These are phyloP conservation scores for Apogon hyalosoma DNA, from an alignment of 2,797 vertebrate species.

Conservation along the genomic window DNA sequence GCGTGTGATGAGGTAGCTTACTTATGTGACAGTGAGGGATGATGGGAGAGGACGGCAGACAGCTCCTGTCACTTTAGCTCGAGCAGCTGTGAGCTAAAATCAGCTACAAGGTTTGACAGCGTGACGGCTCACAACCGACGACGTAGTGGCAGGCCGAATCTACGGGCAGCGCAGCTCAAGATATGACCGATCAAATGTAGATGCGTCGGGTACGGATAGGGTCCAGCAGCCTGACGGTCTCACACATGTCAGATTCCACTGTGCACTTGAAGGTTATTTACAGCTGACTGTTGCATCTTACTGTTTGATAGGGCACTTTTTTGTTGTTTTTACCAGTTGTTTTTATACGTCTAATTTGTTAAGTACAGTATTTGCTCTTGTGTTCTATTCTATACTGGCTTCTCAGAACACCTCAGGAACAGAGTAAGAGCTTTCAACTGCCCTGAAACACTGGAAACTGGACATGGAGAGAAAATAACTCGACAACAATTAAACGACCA, in stretches of 20 bases:
- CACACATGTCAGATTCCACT: too few relatives aligned
- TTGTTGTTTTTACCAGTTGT: too few relatives aligned
- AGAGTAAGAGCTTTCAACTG: constrained; percentile 19
- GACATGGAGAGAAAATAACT: background rate
- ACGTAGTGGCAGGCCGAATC: background rate
- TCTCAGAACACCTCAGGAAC: background rate
- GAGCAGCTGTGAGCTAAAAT: constrained; percentile 2
- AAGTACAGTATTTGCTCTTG: too few relatives aligned
- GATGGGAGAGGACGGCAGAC: background rate
- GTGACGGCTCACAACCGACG: constrained; percentile 5
- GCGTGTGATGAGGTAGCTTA: background rate
- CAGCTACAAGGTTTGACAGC: background rate
- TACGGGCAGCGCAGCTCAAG: background rate
- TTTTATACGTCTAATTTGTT: too few relatives aligned
- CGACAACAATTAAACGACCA: background rate
- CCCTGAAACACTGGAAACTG: background rate
- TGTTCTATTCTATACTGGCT: background rate
- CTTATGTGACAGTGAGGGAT: background rate
- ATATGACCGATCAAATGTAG: background rate
- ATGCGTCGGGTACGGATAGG: too few relatives aligned
- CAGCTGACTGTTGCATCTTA: too few relatives aligned
- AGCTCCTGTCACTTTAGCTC: background rate
- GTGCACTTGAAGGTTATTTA: too few relatives aligned
- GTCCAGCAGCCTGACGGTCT: too few relatives aligned
- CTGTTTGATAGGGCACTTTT: too few relatives aligned